A percentile compares a stretch with the other conserved stretches of the same genome.
These are phyloP conservation scores for Epirrhoe tristata DNA, from an alignment of 2,888 invertebrate genomes.

Conservation along the genomic window DNA sequence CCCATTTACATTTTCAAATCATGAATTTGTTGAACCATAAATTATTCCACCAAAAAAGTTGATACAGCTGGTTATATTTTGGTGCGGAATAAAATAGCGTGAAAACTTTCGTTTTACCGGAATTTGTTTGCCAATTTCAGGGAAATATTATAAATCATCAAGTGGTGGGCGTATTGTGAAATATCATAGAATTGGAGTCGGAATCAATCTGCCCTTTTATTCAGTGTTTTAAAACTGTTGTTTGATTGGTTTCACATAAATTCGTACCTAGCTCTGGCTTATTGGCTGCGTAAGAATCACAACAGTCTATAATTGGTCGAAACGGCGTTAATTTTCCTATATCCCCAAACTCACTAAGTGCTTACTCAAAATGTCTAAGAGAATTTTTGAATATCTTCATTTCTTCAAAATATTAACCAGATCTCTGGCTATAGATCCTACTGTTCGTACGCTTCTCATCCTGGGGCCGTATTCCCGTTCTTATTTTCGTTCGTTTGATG, in stretches of 20 bases:
- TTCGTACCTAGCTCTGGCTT: neutral
- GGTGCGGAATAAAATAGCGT: constrained; percentile 1
- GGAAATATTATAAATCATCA: constrained; percentile 32
- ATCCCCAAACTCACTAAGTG: neutral
- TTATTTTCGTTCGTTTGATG: no score
- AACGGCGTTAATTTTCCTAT: neutral
- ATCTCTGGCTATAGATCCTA: no score
- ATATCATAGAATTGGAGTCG: neutral
- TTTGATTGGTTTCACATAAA: neutral
- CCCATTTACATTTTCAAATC: constrained; percentile 8
- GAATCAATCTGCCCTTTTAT: neutral
- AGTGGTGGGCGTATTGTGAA: constrained; percentile 12
- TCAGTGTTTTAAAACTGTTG: neutral
- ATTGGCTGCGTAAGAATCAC: neutral
- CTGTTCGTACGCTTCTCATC: no score
- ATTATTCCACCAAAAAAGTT: constrained; percentile 8
- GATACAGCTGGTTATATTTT: constrained; percentile 1
- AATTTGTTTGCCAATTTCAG: constrained; percentile 19
- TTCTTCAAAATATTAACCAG: no score
- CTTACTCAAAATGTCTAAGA: no score
- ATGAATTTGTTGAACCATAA: neutral
- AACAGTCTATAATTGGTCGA: neutral
- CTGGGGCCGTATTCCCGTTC: no score
- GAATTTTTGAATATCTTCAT: no score
- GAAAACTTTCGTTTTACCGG: constrained; percentile 2